Percentiles rank a stretch among this genome's conserved stretches.
These are phyloP conservation scores for Amphimallon solstitiale DNA, from an alignment of 2,888 invertebrate species.

Conservation along the genomic window DNA sequence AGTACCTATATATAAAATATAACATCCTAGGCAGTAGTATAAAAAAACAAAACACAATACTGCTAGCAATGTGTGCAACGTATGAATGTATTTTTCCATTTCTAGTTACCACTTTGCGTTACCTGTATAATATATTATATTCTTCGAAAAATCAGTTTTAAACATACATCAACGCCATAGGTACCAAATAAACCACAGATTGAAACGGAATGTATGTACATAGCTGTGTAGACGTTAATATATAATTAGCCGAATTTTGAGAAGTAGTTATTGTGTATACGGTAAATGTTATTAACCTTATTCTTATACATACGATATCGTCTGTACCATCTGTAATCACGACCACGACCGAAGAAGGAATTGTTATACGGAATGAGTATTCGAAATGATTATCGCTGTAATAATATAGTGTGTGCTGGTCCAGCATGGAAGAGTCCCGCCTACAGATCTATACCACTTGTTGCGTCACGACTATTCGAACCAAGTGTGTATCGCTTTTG, in stretches of 20 bases:
- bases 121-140: too few species aligned
- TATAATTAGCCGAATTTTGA: slow-evolving; percentile 9
- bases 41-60: too few species aligned
- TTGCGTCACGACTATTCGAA: slow-evolving; percentile 47
- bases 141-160: too few species aligned
- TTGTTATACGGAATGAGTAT: slow-evolving; percentile 56
- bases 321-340: slow-evolving; percentile 52
- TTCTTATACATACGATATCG: slow-evolving; percentile 25
- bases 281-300: slow-evolving; percentile 28
- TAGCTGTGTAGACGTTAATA: background rate
- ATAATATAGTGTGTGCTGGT: slow-evolving; percentile 51
- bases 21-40: too few species aligned
- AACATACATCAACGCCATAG: too few species aligned
- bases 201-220: too few species aligned
- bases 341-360: slow-evolving; percentile 49
- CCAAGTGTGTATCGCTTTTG: slow-evolving; percentile 4
- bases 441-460: slow-evolving; percentile 47
- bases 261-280: slow-evolving; percentile 7
- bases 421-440: slow-evolving; percentile 51
- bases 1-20: too few species aligned
- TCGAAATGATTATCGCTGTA: slow-evolving; percentile 59
- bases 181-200: too few species aligned
- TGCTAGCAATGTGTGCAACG: too few species aligned
- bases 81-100: too few species aligned
- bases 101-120: too few species aligned